Base-by-base conservation (phyloP, 1,140 invertebrate species). In the Zophobas atratus region DNA sequence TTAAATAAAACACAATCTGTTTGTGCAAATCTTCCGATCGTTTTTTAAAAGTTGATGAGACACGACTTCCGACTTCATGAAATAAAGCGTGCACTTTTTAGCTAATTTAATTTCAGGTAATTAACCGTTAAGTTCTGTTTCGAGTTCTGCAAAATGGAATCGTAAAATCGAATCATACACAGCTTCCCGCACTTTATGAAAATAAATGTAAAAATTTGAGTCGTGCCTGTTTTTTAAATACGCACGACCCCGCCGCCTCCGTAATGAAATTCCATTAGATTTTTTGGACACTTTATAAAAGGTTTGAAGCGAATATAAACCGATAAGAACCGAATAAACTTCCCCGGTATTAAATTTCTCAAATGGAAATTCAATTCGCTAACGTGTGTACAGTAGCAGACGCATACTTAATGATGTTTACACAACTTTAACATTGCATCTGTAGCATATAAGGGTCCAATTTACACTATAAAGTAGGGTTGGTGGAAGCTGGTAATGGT, bases 381-480 rank as follows among this genome's bases (percentile, higher is more conserved):
- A 63, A 63, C 55, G 60, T 75, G 35, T 60, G 56, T 60, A 51
- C 43, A 67, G 60, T 49, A 35, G 48, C 60, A 67, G 56, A 67
- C 60, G 56, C 41, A 76, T 60, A 76, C 56, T 67, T 76, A 76
- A 63, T 60, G 48, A 76, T 67, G 56, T 67, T 67, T 49, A 76
- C 74, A 67, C 34, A 67, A 60, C 48, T 63, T 67, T 63, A 63
- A 76, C 48, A 63, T 76, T 43, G 41, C 41, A 48, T 63, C n/a
- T 60, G 55, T 49, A 48, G 56, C 56, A 63, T 63, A 76, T 49
- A 67, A 39, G 56, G 48, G 74, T 49, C 56, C 57, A 67, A 76
- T 76, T 76, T 76, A 67, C 74, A 76, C 74, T 67, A 67, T 67
- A 76, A 76, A 76, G 74, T 48, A 49, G 43, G 20, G 48, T 5